Percentiles rank a stretch among this genome's conserved stretches.
Conservation (phyloP, 2,113 vertebrate genomes). For the Sceloporus tristichus region DNA sequence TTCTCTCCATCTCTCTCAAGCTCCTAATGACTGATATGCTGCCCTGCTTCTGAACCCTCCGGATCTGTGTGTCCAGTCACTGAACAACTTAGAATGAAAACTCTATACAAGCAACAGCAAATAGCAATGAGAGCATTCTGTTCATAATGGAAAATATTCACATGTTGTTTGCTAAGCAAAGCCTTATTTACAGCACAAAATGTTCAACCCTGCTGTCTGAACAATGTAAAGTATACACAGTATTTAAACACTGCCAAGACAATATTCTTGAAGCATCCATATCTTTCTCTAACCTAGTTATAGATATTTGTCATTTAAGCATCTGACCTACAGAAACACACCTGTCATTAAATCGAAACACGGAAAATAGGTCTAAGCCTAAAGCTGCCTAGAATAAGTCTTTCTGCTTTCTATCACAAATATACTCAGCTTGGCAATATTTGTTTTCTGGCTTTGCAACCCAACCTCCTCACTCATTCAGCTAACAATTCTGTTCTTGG, state of each 20-base stretch:
- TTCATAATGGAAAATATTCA: rapidly evolving
- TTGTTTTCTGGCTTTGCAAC: constrained; percentile 38
- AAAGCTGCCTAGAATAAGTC: background rate
- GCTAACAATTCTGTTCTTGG: background rate
- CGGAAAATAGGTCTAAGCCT: background rate
- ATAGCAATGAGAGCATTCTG: background rate
- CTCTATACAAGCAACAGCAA: background rate
- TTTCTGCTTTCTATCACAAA: constrained; percentile 7
- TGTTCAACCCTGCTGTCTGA: background rate
- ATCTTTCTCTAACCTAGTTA: background rate
- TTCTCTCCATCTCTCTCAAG: constrained; percentile 24
- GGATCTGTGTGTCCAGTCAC: background rate
- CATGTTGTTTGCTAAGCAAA: constrained; percentile 1
- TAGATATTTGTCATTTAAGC: background rate
- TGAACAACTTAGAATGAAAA: background rate
- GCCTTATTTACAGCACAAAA: background rate
- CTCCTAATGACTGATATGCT: constrained; percentile 1
- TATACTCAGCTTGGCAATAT: rapidly evolving
- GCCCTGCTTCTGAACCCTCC: background rate
- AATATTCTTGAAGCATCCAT: background rate
- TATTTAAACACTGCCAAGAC: background rate
- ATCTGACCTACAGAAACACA: background rate
- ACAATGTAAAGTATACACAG: background rate
- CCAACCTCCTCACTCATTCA: background rate
- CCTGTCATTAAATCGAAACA: background rate